Conservation (phyloP, 1,140 invertebrate species). For the Scylla paramamosain region DNA sequence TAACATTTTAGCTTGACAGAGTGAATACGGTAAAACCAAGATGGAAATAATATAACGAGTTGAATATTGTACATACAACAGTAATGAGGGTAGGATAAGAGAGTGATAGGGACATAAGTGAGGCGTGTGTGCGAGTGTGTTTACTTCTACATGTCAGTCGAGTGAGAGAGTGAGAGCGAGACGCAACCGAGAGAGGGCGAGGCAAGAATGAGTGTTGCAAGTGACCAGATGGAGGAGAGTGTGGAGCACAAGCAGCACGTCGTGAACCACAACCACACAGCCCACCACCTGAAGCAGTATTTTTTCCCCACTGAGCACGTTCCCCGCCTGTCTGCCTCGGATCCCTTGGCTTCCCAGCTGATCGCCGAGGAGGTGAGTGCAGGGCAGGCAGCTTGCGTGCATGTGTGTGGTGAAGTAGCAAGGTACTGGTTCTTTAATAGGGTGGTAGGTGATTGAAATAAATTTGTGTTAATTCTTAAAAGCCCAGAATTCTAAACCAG, state of each 20-base stretch:
- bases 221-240: neutral
- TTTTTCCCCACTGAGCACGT: conserved; percentile 57
- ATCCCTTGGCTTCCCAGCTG: conserved; percentile 51
- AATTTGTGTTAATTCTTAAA: too few species aligned
- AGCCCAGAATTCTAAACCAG: too few species aligned
- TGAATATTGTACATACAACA: too few species aligned
- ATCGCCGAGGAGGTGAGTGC: conserved; percentile 56
- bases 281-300: conserved; percentile 40
- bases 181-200: neutral
- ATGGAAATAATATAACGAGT: too few species aligned
- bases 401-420: neutral
- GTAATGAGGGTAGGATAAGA: too few species aligned
- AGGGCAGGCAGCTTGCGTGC: neutral
- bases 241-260: neutral
- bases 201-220: conserved; percentile 12
- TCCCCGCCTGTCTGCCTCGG: conserved; percentile 45
- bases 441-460: neutral
- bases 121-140: neutral
- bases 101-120: too few species aligned
- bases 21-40: too few species aligned
- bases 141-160: neutral
- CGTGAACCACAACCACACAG: neutral
- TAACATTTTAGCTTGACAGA: too few species aligned
- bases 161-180: conserved; percentile 26
- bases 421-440: too few species aligned